Base-by-base conservation (phyloP, 1,140 invertebrate species). In the Drosophila prosaltans region DNA sequence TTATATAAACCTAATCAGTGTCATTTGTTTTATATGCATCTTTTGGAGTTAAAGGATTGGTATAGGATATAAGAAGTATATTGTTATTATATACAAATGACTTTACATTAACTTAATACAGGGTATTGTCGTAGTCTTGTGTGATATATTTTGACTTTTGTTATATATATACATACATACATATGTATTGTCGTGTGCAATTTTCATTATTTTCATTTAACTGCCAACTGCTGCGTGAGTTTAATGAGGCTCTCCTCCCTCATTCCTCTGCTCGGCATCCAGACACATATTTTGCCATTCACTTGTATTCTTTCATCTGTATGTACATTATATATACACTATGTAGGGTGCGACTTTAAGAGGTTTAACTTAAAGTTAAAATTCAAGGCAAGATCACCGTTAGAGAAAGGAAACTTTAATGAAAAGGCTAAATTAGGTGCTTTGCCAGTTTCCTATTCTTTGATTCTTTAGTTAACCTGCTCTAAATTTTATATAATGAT, bases 211-310 rank as follows among this genome's bases (percentile, higher is more conserved):
- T 58, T 70, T 51, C 67, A 71, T 78, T 65, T 11, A 78, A 70
- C 63, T 55, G 64, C 71, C 62, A 66, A 66, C 72, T 74, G 74
- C 72, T 86, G 82, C 76, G 83, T 88, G 82, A 60, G 21, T 83
- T 24, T 88, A 88, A 86, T 86, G 69, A 74, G 78, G 55, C 65
- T 66, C 26, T 28, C 36, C 32, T 21, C 16, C 45, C 21, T 3
- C 16, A 2, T 2, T 6, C 8, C 21, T 24, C 45, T 8, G 7
- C 16, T 11, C 41, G 16, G 16, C n/a, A 39, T 28, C 43, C 30
- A 9, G 48, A 24, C 32, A 16, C n/a, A 24, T 32, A 9, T 24
- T 26, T 62, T 43, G 55, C 48, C 48, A 54, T 54, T 54, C 48
- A 54, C 48, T 59, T 39, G 21, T 39, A 16, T 5, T 21, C 30